Evolutionary conservation across 2,797 vertebrate genomes (phyloP).

Genomic region (Chrosomus eos): DNA sequence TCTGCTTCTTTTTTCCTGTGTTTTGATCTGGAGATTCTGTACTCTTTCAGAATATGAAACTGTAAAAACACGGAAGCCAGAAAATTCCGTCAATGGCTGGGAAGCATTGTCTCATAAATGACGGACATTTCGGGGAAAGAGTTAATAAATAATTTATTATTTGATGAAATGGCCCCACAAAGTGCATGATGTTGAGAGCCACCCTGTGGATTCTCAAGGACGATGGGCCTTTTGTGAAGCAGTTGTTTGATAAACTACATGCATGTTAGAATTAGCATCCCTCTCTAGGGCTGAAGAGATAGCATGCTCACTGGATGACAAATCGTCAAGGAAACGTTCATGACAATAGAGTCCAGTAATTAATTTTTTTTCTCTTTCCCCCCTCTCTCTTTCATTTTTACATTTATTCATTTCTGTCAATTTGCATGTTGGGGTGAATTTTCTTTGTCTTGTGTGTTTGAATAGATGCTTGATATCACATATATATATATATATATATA

Average conservation of each 20-base stretch:
- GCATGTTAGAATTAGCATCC: not conserved
- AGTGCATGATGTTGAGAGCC: not conserved
- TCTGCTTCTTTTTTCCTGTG: no score
- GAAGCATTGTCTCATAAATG: no score
- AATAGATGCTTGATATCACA: not conserved
- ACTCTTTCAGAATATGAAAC: no score
- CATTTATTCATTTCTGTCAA: not conserved
- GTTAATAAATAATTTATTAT: no score
- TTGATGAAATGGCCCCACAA: not conserved
- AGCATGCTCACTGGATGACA: conserved; percentile 6
- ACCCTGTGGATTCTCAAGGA: conserved; percentile 1
- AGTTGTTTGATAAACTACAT: conserved; percentile 11
- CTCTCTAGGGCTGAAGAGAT: not conserved
- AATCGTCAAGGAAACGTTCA: conserved; percentile 2
- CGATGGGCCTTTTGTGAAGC: not conserved
- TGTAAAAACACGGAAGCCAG: no score
- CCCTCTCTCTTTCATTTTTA: not conserved
- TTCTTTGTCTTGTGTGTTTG: not conserved
- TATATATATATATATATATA: no score
- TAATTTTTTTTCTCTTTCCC: not conserved
- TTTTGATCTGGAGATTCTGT: no score
- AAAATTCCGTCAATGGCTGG: no score
- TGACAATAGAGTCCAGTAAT: not conserved
- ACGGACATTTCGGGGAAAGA: no score
- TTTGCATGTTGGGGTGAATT: not conserved